Base-by-base conservation (phyloP, 2,888 invertebrate species). In the Apomyelois bistriatella region DNA sequence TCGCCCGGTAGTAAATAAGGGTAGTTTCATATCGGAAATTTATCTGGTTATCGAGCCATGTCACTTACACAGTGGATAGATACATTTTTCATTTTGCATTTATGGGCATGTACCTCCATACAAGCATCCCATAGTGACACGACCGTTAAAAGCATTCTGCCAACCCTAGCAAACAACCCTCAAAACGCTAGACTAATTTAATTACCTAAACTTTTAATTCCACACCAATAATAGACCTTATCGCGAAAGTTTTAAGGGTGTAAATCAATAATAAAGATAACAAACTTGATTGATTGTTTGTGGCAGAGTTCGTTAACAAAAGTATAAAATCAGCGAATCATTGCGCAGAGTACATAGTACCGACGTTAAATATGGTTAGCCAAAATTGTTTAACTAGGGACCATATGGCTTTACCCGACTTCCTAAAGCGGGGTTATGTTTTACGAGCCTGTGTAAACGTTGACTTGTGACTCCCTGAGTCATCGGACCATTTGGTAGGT, bases 291-390 rank as follows among this genome's bases (percentile, higher is more conserved):
- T 52, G 52, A 41, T 41, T 46, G 40, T 41, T 12, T 32, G 42
- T 42, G 42, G n/a, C n/a, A n/a, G n/a, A 46, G 42, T 43, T 52
- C 28, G 43, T 43, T 52, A 52, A 51, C 41, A 51, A 52, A 52
- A 52, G 52, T 52, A 28, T 8, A 22, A 52, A 52, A 43, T 46
- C 52, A 52, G 51, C 51, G 16, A 51, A 43, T 52, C 52, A 52
- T 43, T 36, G 52, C 37, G 7, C 28, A 17, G 43, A 13, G 49
- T 49, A n/a, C n/a, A 22, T 30, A 36, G 35, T n/a, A n/a, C n/a
- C n/a, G n/a, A n/a, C n/a, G n/a, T n/a, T n/a, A n/a, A n/a, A n/a
- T n/a, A 51, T 36, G 51, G 51, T 36, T 42, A 17, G 17, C 13
- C 12, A 15, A 28, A 38, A 12, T 13, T 17, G 15, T 7, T 35